Base-by-base conservation (phyloP, 2,113 vertebrate genomes). In the Cololabis saira region DNA sequence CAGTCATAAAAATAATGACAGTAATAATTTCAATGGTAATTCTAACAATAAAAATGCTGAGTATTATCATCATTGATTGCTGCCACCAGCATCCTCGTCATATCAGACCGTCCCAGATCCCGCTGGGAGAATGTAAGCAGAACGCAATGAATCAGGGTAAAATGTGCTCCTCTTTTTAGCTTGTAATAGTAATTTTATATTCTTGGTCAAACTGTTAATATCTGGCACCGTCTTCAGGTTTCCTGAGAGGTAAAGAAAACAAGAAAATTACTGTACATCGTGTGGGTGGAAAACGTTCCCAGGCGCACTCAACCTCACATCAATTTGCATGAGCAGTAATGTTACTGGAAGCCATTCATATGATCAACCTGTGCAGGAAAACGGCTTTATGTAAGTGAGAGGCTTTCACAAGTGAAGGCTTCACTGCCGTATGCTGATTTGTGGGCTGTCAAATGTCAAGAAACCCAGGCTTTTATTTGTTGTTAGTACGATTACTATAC, bases 401-500 rank as follows among this genome's bases (percentile, higher is more conserved):
- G 11, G 13, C n/a, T 69, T 62, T 59, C 1, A 16, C 4, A 61
- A 16, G 12, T 30, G 53, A 76, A n/a, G 43, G 53, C 16, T 43
- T 68, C 44, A 71, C 74, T 74, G 49, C 40, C 43, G 15, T 52
- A 15, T 40, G 10, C 17, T 53, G 63, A 54, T 76, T 60, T 66
- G 30, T 15, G 24, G 16, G 17, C 42, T 65, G 61, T 55, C 56
- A 79, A 65, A 72, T 68, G 62, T 62, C 45, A 72, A 44, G 50
- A 63, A 45, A 37, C 5, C 8, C 0, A 9, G 17, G 18, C 61
- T 6, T 67, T 67, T 60, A 47, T 72, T 56, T 62, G 27, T 14
- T 63, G 27, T 67, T 44, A 61, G 53, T 17, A 37, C 15, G 19
- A 47, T 65, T n/a, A 63, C 1, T 37, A 37, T 37, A 37, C 16